These are phyloP conservation scores for Xestobium rufovillosum DNA, from an alignment of 2,888 invertebrate species.

Conservation along the genomic window DNA sequence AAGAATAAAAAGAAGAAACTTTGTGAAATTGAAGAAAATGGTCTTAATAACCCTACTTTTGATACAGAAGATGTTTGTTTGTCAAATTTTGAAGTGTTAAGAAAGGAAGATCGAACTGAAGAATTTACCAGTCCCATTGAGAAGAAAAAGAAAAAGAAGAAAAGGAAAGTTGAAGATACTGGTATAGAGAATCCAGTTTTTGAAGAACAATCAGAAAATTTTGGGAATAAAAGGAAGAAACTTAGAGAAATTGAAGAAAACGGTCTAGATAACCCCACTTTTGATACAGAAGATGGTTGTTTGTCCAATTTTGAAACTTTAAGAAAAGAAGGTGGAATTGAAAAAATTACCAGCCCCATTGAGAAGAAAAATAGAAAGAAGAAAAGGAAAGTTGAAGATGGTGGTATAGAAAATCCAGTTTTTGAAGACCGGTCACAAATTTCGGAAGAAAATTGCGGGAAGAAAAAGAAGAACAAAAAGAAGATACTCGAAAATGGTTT, in stretches of 20 bases:
- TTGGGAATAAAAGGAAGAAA: slow-evolving; percentile 17
- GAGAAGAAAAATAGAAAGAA: slow-evolving; percentile 13
- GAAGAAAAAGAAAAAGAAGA: slow-evolving; percentile 15
- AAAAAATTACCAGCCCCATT: slow-evolving; percentile 8
- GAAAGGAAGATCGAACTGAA: slow-evolving; percentile 15
- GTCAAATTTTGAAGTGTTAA: slow-evolving; percentile 1
- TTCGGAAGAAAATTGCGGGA: slow-evolving; percentile 9
- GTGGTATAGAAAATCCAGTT: slow-evolving; percentile 18
- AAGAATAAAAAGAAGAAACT: slow-evolving; percentile 18
- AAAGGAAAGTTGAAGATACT: slow-evolving; percentile 11
- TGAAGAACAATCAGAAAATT: slow-evolving; percentile 11
- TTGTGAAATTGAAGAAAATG: slow-evolving; percentile 9
- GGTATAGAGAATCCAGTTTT: slow-evolving; percentile 9
- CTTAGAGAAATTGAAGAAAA: slow-evolving; percentile 11
- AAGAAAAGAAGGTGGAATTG: slow-evolving; percentile 14
- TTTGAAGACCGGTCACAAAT: slow-evolving; percentile 19
- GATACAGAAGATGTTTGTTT: slow-evolving; percentile 9
- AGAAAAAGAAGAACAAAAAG: slow-evolving; percentile 19
- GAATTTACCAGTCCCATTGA: slow-evolving; percentile 11
- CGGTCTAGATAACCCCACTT: slow-evolving; percentile 17
- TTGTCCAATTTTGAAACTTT: slow-evolving; percentile 1
- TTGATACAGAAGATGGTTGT: slow-evolving; percentile 11
- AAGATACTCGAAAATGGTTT: slow-evolving; percentile 12
- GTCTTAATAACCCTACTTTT: slow-evolving; percentile 17
- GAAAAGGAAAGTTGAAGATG: background rate